Evolutionary conservation across 2,797 vertebrate species (phyloP), one percentile per base, ranked within the genome.

Genomic region (Karalla daura): DNA sequence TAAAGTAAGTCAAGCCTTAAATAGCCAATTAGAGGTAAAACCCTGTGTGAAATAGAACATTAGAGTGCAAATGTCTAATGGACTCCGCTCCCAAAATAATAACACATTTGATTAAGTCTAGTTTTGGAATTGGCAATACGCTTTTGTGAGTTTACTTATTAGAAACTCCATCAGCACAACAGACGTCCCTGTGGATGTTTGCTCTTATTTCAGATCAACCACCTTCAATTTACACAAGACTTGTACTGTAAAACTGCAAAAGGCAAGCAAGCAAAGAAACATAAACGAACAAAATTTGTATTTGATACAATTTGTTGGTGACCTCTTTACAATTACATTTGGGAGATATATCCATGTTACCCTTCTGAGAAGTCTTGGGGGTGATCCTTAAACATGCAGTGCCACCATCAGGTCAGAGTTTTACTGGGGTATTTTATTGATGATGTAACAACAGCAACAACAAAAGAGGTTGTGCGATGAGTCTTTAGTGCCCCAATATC

Each of bases 11-110:
- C 32, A 44, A 46, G 24, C 37, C 20, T 63, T 63, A 63, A 44
- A 44, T 63, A 55, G 50, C 30, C 37, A 52, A 40, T 59, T 64
- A 63, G 11, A 43, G n/a, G 18, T 53, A 9, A 52, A 46, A 45
- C 24, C 12, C 24, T 11, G 37, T 56, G 44, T 56, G 44, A 56
- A 63, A 64, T 14, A 51, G 51, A 56, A 63, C 39, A 51, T 17
- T 27, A 35, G 2, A 28, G 15, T 24, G 36, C 13, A 15, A 30
- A 8, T 18, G 14, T 15, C 20, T 37, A 37, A 64, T 72, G 11
- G 41, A 20, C 30, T 39, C 6, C 28, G 11, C n/a, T 27, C 11
- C 32, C 25, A 52, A 32, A 30, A 32, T 21, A 32, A 52, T 45
- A 33, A 51, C 41, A 55, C 37, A 46, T 52, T 52, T 40, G 25